A percentile compares a stretch with the other conserved stretches of the same genome.
Evolutionary conservation across 2,797 vertebrate genomes (phyloP).

Genomic region (Protonibea diacanthus): DNA sequence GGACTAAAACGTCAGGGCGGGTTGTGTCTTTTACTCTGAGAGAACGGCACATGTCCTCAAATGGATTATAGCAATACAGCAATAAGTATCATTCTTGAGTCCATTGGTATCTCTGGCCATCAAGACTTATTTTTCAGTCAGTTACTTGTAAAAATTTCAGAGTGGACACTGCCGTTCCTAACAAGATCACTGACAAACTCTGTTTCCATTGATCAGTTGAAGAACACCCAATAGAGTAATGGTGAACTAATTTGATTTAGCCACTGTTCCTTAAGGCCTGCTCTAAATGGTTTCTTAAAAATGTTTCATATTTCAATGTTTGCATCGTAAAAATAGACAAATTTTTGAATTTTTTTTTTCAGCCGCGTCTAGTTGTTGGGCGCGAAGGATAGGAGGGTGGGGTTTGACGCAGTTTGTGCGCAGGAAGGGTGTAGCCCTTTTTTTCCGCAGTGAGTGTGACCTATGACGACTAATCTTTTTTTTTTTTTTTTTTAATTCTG

Average conservation of each 20-base stretch:
- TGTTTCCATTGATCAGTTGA: slow-evolving; percentile 73
- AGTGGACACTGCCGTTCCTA: slow-evolving; percentile 41
- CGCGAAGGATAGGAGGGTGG: slow-evolving; percentile 73
- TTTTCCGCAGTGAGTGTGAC: slow-evolving; percentile 85
- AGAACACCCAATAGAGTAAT: slow-evolving; percentile 44
- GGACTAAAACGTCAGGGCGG: slow-evolving; percentile 41
- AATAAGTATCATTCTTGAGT: slow-evolving; percentile 36
- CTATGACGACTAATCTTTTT: slow-evolving; percentile 84
- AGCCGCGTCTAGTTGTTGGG: slow-evolving; percentile 8
- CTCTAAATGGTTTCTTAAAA: slow-evolving; percentile 14
- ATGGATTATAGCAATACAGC: slow-evolving; percentile 38
- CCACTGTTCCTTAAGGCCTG: slow-evolving; percentile 26
- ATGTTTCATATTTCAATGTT: slow-evolving; percentile 26
- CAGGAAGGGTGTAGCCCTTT: slow-evolving; percentile 85
- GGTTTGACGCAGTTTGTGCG: slow-evolving; percentile 88
- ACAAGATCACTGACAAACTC: slow-evolving; percentile 67
- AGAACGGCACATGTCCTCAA: slow-evolving; percentile 44
- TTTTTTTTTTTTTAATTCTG: slow-evolving; percentile 65
- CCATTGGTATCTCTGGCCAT: slow-evolving; percentile 34
- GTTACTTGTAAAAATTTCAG: slow-evolving; percentile 35
- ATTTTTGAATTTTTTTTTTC: background rate
- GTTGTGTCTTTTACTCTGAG: slow-evolving; percentile 45
- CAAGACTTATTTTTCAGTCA: slow-evolving; percentile 39
- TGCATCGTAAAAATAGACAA: slow-evolving; percentile 8
- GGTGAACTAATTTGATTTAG: slow-evolving; percentile 43